Evolutionary conservation across 1,140 invertebrate genomes (phyloP).

Genomic region (Frieseomelitta varia): DNA sequence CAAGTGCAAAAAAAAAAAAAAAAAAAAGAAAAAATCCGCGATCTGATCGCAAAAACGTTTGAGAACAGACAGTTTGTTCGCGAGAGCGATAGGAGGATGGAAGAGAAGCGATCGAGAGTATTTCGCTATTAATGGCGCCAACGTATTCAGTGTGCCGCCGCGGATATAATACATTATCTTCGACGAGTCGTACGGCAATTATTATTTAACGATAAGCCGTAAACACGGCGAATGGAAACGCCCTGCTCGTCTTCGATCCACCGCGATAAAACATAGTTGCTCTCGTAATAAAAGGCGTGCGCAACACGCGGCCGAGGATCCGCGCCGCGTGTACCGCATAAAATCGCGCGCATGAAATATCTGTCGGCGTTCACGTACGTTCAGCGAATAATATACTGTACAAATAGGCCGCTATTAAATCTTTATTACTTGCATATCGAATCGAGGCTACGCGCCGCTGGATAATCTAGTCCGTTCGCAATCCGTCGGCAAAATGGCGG

Average conservation of each 20-base stretch:
- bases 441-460: neutral
- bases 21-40: neutral
- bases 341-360: conserved; percentile 17
- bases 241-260: neutral
- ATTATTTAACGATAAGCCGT: conserved; percentile 45
- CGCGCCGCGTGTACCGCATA: neutral
- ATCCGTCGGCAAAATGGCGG: too few species aligned
- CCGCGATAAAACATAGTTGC: conserved; percentile 3
- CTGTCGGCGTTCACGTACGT: neutral
- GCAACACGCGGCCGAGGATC: neutral
- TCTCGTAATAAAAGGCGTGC: conserved; percentile 11
- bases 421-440: conserved; percentile 39
- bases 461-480: neutral
- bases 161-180: conserved; percentile 22
- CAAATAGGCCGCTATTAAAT: conserved; percentile 42
- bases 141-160: conserved; percentile 11
- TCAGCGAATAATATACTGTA: conserved; percentile 34
- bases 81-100: neutral
- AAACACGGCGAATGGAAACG: conserved; percentile 33
- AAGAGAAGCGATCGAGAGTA: neutral
- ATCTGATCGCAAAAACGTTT: neutral
- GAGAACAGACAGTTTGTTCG: neutral
- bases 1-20: neutral
- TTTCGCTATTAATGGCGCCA: conserved; percentile 10
- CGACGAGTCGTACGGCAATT: conserved; percentile 26